Conservation (phyloP, 1,140 invertebrate genomes). For the Ganaspis sp. region DNA sequence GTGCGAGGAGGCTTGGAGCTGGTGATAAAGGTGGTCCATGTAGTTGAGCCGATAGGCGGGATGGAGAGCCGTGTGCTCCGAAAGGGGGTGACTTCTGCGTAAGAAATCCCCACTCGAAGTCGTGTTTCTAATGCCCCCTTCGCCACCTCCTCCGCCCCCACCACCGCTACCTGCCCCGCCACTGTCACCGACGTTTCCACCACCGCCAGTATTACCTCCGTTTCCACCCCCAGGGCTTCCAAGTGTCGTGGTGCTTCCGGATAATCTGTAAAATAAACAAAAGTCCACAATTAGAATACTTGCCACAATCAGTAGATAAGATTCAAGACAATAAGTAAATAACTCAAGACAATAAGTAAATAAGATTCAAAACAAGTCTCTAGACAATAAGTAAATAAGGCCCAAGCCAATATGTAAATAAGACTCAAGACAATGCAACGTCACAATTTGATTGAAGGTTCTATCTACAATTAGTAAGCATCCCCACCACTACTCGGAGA, state of each 20-base stretch:
- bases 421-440: no score
- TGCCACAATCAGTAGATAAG: no score
- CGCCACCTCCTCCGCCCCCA: conserved; percentile 60
- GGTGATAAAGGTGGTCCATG: conserved; percentile 76
- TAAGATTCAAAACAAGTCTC: no score
- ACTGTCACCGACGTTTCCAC: conserved; percentile 56
- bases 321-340: no score
- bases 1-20: conserved; percentile 75
- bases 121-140: conserved; percentile 65
- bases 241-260: conserved; percentile 71
- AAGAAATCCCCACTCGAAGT: conserved; percentile 72
- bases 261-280: conserved; percentile 67
- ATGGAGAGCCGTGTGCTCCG: conserved; percentile 74
- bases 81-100: conserved; percentile 73
- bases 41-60: conserved; percentile 76
- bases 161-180: conserved; percentile 60
- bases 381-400: no score
- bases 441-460: no score
- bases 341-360: no score
- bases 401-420: no score
- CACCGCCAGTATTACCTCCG: conserved; percentile 62
- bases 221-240: conserved; percentile 65
- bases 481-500: no score
- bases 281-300: conserved; percentile 31
- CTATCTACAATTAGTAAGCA: no score